A percentile compares a stretch with the other conserved stretches of the same genome.
phyloP scores from a whole-genome alignment of 1,140 invertebrate genomes.

The Lasaia peninsularis region DNA sequence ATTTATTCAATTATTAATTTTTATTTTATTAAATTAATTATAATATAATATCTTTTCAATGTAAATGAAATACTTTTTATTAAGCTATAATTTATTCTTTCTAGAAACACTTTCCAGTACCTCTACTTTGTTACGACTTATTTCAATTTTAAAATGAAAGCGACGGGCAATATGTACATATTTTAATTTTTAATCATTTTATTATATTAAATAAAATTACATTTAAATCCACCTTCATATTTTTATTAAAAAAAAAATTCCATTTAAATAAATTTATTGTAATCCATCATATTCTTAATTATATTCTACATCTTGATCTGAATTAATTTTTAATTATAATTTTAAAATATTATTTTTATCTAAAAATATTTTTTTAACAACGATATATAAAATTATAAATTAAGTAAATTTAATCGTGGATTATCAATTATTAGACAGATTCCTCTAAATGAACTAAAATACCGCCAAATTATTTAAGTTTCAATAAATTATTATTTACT shows the following conservation, averaged over 20 bases:
- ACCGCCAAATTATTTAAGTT: too few relatives aligned
- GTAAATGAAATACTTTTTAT: slow-evolving; percentile 78
- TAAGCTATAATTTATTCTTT: slow-evolving; percentile 76
- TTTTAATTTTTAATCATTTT: too few relatives aligned
- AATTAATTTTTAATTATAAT: slow-evolving; percentile 68
- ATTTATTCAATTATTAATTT: slow-evolving; percentile 31
- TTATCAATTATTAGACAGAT: slow-evolving; percentile 79
- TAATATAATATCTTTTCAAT: slow-evolving; percentile 72
- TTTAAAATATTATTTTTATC: slow-evolving; percentile 53
- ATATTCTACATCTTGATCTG: slow-evolving; percentile 80
- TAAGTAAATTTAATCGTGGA: slow-evolving; percentile 76
- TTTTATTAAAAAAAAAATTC: slow-evolving; percentile 37
- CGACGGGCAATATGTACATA: slow-evolving; percentile 83
- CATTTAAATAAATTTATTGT: slow-evolving; percentile 56
- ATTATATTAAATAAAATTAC: slow-evolving; percentile 50
- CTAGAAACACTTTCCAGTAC: too few relatives aligned
- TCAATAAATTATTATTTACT: slow-evolving; percentile 76
- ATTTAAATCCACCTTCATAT: slow-evolving; percentile 53
- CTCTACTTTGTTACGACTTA: too few relatives aligned
- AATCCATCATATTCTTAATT: too few relatives aligned
- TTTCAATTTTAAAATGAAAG: slow-evolving; percentile 79
- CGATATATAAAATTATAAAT: too few relatives aligned
- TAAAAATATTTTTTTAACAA: slow-evolving; percentile 77
- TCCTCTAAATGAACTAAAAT: slow-evolving; percentile 70
- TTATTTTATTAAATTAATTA: slow-evolving; percentile 66